Conservation (phyloP, 1,140 invertebrate species). For the Dreissena polymorpha region DNA sequence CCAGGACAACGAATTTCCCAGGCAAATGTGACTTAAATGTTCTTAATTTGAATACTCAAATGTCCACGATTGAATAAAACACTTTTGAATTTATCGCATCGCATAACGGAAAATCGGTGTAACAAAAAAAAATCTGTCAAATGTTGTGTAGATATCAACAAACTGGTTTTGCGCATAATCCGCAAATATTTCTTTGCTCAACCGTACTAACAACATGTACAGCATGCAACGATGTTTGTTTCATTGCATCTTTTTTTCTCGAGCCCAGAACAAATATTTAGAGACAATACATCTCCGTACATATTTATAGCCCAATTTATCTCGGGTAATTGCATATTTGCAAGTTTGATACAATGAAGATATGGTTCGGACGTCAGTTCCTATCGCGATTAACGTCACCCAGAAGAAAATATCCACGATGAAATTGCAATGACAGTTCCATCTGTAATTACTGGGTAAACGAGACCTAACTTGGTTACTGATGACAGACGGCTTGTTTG, state of each 20-base stretch:
- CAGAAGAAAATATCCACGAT: conserved; percentile 23
- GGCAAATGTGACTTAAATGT: too few species aligned
- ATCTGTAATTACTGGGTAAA: conserved; percentile 37
- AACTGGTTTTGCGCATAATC: too few species aligned
- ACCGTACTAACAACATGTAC: too few species aligned
- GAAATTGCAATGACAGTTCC: conserved; percentile 37
- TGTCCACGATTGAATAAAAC: too few species aligned
- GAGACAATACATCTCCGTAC: neutral
- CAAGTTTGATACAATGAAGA: conserved; percentile 43
- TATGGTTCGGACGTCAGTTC: conserved; percentile 33
- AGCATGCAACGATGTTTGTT: too few species aligned
- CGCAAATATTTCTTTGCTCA: too few species aligned
- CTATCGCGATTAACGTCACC: conserved; percentile 39
- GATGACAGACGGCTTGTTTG: conserved; percentile 17
- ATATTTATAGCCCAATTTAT: neutral
- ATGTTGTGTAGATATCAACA: too few species aligned
- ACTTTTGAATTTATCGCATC: too few species aligned
- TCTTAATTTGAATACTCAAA: too few species aligned
- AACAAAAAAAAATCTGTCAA: too few species aligned
- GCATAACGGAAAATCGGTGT: too few species aligned
- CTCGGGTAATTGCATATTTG: conserved; percentile 51
- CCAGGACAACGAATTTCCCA: too few species aligned
- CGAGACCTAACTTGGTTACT: conserved; percentile 31
- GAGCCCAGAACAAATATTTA: neutral
- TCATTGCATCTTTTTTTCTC: neutral